Evolutionary conservation across 2,797 vertebrate species (phyloP).

Genomic region (Lindbergichthys nudifrons): DNA sequence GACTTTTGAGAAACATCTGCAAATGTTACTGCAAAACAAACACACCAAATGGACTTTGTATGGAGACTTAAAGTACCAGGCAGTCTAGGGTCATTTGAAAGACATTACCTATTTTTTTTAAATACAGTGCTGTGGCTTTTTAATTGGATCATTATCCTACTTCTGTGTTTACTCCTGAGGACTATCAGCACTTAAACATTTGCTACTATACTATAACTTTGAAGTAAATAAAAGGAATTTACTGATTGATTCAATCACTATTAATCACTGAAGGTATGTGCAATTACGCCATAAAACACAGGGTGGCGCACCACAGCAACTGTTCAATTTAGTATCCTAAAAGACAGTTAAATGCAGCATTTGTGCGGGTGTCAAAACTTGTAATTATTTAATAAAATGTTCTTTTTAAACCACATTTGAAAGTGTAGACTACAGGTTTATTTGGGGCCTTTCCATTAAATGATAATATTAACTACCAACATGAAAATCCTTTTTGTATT

Average conservation of each 20-base stretch:
- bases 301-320: conserved; percentile 55
- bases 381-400: neutral
- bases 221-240: neutral
- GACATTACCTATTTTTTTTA: neutral
- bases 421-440: neutral
- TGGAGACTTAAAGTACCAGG: neutral
- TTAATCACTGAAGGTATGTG: neutral
- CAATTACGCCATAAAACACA: conserved; percentile 37
- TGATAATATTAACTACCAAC: neutral
- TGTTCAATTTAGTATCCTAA: fast-evolving
- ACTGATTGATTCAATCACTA: neutral
- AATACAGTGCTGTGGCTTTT: neutral
- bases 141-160: neutral
- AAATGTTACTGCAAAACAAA: neutral
- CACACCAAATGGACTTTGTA: neutral
- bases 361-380: neutral
- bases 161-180: neutral
- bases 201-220: neutral
- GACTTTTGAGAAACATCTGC: neutral
- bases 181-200: neutral
- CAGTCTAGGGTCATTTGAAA: neutral
- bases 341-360: neutral
- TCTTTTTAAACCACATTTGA: neutral
- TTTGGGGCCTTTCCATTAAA: fast-evolving
- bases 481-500: fast-evolving